Base-by-base conservation (phyloP, 2,113 vertebrate genomes). In the Arizona elegans region DNA sequence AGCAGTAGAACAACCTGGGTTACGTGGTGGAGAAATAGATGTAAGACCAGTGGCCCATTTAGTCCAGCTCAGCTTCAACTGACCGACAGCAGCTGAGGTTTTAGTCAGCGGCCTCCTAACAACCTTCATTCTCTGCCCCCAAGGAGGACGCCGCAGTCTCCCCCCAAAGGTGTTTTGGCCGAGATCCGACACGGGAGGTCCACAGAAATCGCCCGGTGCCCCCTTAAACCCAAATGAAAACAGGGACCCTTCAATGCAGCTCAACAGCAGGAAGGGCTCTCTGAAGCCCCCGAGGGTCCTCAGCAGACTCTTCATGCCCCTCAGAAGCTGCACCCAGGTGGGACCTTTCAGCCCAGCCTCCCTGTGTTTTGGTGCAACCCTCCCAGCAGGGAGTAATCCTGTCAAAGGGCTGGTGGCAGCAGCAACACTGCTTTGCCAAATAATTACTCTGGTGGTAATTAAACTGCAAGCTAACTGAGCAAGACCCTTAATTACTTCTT, bases 401-500 rank as follows among this genome's bases (percentile, higher is more conserved):
- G 1, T 53, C 87, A 13, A 23, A n/a, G 52, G 56, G 70, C 24
- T 12, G 29, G 21, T 29, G 52, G 88, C 38, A 43, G 91, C 26
- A 91, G 70, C 70, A 92, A 58, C 70, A 91, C 90, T 54, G 86
- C 52, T 96, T 91, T 88, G 62, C 94, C 92, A 9, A 92, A 91
- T 10, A 12, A 88, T 88, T 90, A 85, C 91, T 93, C 95, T 89
- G 95, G 86, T 75, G 87, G 94, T 96, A 97, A 97, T 97, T 97
- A 97, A 97, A 94, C 95, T 2, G 81, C 96, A 95, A 96, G 96
- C 92, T 96, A 95, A 97, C 96, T 97, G 96, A 93, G 94, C 38
- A 92, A 96, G 96, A 94, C 96, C 95, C 95, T 97, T 96, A 95
- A 97, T 97, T 97, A 97, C 95, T 89, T 93, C 94, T 96, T 96